A percentile compares a stretch with the other conserved stretches of the same genome.
These are phyloP conservation scores for Bombus soroeensis DNA, from an alignment of 1,140 invertebrate species.

Conservation along the genomic window DNA sequence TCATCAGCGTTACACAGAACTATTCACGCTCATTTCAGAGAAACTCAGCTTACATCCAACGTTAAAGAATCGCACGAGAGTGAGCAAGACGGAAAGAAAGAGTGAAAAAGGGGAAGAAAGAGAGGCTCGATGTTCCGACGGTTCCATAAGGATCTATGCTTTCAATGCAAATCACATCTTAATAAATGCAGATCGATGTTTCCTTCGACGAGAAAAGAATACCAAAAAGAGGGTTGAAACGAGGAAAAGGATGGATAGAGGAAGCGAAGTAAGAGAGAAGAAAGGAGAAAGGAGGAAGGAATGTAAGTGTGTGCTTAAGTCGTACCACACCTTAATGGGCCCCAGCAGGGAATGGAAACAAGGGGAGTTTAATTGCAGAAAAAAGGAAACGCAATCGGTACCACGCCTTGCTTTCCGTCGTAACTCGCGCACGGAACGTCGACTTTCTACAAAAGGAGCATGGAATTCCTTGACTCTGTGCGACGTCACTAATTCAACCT, in stretches of 20 bases:
- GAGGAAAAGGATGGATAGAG: not conserved
- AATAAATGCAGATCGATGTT: constrained; percentile 68
- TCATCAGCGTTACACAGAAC: not conserved
- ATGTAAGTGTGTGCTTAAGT: constrained; percentile 62
- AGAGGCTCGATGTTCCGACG: not conserved
- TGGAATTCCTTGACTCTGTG: not conserved
- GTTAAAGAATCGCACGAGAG: constrained; percentile 5
- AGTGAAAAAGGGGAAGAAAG: not conserved
- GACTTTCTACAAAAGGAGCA: constrained; percentile 5
- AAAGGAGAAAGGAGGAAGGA: not conserved
- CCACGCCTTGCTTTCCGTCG: constrained; percentile 43
- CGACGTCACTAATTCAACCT: not conserved
- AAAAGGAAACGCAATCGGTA: constrained; percentile 53
- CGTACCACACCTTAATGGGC: constrained; percentile 65
- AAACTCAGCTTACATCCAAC: constrained; percentile 18
- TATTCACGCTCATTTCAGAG: not conserved
- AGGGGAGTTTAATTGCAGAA: constrained; percentile 59
- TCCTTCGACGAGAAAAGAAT: constrained; percentile 46
- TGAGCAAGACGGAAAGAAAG: no score
- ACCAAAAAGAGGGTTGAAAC: constrained; percentile 12
- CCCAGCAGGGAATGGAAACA: constrained; percentile 47
- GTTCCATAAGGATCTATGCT: constrained; percentile 10
- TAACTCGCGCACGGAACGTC: constrained; percentile 17
- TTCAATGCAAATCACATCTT: constrained; percentile 60
- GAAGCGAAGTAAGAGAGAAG: not conserved